Evolutionary conservation across 2,797 vertebrate genomes (phyloP).

Genomic region (Philypnodon macrostomus): DNA sequence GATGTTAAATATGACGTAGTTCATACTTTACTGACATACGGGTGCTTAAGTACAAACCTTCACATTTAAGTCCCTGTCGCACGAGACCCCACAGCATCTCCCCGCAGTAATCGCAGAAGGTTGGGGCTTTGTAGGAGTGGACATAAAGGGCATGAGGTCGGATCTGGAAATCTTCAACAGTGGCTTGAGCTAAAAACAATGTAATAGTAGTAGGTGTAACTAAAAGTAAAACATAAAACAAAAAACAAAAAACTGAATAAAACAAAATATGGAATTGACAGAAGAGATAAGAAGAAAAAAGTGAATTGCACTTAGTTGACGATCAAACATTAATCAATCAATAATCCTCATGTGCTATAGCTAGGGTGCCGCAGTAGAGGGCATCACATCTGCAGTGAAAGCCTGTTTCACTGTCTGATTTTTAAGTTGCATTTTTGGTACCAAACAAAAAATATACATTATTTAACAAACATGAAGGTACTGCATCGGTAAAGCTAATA

Average conservation of each 20-base stretch:
- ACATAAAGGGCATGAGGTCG: slow-evolving; percentile 95
- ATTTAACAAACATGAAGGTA: no score
- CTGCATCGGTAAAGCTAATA: background rate
- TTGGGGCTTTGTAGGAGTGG: slow-evolving; percentile 97
- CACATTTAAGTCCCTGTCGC: slow-evolving; percentile 96
- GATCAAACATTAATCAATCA: background rate
- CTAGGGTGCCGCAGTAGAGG: slow-evolving; percentile 57
- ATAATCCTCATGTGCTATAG: slow-evolving; percentile 23
- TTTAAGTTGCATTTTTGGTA: slow-evolving; percentile 1
- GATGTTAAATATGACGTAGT: no score
- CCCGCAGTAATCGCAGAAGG: slow-evolving; percentile 98
- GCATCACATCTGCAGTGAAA: slow-evolving; percentile 41
- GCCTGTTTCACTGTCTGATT: slow-evolving; percentile 47
- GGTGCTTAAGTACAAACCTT: slow-evolving; percentile 90
- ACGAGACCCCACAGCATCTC: slow-evolving; percentile 99
- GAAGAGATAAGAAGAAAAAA: no score
- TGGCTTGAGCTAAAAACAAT: slow-evolving; percentile 87
- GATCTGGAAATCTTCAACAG: slow-evolving; percentile 98
- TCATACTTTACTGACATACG: no score
- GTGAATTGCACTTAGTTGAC: no score
- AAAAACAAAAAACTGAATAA: no score
- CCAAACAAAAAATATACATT: no score
- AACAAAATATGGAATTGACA: no score
- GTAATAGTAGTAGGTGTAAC: no score
- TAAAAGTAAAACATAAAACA: no score